phyloP scores from a whole-genome alignment of 2,888 invertebrate genomes.

The Plagodis dolabraria region DNA sequence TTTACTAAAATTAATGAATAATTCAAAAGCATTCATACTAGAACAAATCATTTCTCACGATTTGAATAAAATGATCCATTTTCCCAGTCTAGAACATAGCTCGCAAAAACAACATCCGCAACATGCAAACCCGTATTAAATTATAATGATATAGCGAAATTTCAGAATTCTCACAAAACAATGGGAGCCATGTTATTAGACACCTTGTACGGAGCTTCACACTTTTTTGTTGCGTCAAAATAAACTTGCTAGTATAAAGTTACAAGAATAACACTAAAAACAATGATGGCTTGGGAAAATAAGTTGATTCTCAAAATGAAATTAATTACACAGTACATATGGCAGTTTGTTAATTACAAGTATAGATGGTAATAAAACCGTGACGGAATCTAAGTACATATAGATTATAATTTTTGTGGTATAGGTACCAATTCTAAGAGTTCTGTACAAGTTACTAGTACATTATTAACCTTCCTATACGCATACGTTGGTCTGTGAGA shows the following conservation, averaged over 20 bases:
- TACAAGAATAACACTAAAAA: constrained; percentile 36
- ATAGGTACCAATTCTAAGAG: too few species aligned
- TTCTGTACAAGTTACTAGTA: too few species aligned
- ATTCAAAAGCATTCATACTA: too few species aligned
- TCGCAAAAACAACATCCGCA: constrained; percentile 9
- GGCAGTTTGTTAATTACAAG: too few species aligned
- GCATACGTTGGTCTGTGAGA: too few species aligned
- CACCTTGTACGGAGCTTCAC: constrained; percentile 24
- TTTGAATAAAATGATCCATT: background rate
- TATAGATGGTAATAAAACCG: constrained; percentile 10
- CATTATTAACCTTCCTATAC: too few species aligned
- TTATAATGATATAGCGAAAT: constrained; percentile 40
- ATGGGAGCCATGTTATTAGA: constrained; percentile 35
- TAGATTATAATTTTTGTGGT: constrained; percentile 1
- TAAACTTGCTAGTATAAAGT: constrained; percentile 32
- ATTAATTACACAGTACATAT: constrained; percentile 12
- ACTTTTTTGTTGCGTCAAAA: constrained; percentile 33
- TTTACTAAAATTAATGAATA: too few species aligned
- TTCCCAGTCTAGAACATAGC: background rate
- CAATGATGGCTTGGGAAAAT: constrained; percentile 11
- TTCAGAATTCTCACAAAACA: constrained; percentile 49
- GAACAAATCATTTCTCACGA: background rate
- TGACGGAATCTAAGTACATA: constrained; percentile 1
- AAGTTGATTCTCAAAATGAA: constrained; percentile 12
- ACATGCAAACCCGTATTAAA: constrained; percentile 16